These are phyloP conservation scores for Malurus elegans DNA, from an alignment of 2,113 vertebrate species.

Conservation along the genomic window DNA sequence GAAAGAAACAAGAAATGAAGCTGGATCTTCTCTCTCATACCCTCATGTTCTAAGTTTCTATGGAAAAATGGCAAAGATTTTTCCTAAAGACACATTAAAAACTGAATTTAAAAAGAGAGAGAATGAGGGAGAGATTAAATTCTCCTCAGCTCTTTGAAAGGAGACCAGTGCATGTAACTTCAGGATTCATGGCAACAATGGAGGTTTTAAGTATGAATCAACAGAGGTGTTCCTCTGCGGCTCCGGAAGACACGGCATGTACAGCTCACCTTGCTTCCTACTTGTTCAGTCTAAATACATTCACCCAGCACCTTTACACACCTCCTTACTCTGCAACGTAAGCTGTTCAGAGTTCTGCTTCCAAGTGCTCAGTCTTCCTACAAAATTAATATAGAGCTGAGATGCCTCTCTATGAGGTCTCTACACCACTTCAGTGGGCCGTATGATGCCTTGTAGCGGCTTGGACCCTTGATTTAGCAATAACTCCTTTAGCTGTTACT, in stretches of 20 bases:
- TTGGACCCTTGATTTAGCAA: not conserved
- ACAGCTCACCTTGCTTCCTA: not conserved
- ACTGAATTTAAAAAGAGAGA: not conserved
- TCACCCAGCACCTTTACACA: not conserved
- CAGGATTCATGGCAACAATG: not conserved
- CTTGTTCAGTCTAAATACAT: not conserved
- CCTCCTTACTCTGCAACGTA: not conserved
- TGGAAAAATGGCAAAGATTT: not conserved
- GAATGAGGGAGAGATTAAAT: not conserved
- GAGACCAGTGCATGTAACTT: not conserved
- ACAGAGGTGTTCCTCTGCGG: not conserved
- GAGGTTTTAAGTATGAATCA: not conserved
- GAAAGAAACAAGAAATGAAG: not conserved
- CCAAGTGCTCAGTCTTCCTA: not conserved
- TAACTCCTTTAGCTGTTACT: not conserved
- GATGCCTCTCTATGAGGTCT: not conserved
- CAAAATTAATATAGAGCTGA: not conserved
- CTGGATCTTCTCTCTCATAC: not conserved
- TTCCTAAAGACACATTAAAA: not conserved
- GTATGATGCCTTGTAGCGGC: not conserved
- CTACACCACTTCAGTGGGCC: not conserved
- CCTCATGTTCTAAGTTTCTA: not conserved
- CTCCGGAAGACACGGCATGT: not conserved
- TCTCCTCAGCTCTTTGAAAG: not conserved
- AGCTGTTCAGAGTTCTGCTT: not conserved